Evolutionary conservation across 1,140 invertebrate species (phyloP), one percentile per base, ranked within the genome.

Genomic region (Magallana ariakensis): DNA sequence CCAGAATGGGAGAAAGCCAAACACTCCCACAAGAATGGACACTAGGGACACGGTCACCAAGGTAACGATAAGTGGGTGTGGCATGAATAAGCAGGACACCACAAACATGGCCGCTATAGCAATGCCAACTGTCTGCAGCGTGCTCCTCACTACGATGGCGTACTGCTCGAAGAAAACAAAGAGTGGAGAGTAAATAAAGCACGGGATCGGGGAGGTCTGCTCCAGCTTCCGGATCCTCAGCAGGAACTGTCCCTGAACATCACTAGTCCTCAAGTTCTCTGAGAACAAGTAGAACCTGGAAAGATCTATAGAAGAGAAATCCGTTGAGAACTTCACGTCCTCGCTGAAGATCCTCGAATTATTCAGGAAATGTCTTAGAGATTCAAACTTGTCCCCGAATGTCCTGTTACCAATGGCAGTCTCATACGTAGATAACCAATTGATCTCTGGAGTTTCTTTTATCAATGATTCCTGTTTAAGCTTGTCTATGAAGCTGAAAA

Each of bases 1-100:
- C 98, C 99, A 99, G 0, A 99, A 95, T 0, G 98, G 97, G 97
- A 99, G 98, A 95, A 99, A 99, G 0, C 98, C 98, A 2, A 98
- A 97, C 0, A 99, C 98, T 16, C 98, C 98, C 5, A 97, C 94
- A 94, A 99, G 98, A 88, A 99, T 99, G 0, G 98, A 99, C n/a
- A 99, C 96, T 60, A 99, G 99, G 89, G 98, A 98, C 89, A 99
- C 97, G 4, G 98, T 98, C 0, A 99, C 98, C 97, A 98, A 99
- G 8, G 99, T 94, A 0, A 98, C 98, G 92, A 98, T 99, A 7
- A 98, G 94, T 10, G 98, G 96, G 92, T 99, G 98, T 0, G 98
- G 98, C 62, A 99, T 99, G 93, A 99, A 99, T 80, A 99, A 96
- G 90, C 99, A 97, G 0, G 98, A 98, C 19, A 99, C 97, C 54